phyloP scores from a whole-genome alignment of 2,113 vertebrate species.

The Thryonomys swinderianus region DNA sequence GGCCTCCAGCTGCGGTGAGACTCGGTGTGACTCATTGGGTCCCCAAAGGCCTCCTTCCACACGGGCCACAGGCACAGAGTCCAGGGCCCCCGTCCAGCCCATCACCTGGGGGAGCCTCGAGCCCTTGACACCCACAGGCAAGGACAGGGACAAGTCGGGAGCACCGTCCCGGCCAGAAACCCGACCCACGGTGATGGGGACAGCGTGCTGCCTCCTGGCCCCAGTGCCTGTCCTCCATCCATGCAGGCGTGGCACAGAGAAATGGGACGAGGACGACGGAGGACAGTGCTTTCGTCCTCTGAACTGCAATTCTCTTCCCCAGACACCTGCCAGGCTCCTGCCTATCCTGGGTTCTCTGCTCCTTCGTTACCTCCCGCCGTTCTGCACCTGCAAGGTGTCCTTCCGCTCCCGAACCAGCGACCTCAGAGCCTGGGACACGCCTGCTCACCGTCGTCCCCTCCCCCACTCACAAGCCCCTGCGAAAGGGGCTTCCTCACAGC shows the following conservation, averaged over 20 bases:
- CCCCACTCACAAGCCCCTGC: neutral
- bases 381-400: neutral
- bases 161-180: neutral
- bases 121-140: rapidly evolving
- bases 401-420: rapidly evolving
- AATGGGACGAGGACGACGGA: neutral
- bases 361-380: neutral
- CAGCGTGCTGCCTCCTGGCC: rapidly evolving
- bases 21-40: neutral
- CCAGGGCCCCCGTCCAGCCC: neutral
- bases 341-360: neutral
- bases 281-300: rapidly evolving
- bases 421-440: neutral
- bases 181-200: rapidly evolving
- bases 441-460: neutral
- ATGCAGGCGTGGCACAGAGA: neutral
- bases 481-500: neutral
- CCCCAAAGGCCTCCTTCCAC: neutral
- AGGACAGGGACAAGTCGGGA: too few relatives aligned
- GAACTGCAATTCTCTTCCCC: rapidly evolving
- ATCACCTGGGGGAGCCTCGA: neutral
- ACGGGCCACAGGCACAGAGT: neutral
- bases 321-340: rapidly evolving
- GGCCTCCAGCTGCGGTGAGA: rapidly evolving
- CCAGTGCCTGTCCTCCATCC: rapidly evolving